Evolutionary conservation across 2,888 invertebrate species (phyloP).

Genomic region (Hedychridium roseum): DNA sequence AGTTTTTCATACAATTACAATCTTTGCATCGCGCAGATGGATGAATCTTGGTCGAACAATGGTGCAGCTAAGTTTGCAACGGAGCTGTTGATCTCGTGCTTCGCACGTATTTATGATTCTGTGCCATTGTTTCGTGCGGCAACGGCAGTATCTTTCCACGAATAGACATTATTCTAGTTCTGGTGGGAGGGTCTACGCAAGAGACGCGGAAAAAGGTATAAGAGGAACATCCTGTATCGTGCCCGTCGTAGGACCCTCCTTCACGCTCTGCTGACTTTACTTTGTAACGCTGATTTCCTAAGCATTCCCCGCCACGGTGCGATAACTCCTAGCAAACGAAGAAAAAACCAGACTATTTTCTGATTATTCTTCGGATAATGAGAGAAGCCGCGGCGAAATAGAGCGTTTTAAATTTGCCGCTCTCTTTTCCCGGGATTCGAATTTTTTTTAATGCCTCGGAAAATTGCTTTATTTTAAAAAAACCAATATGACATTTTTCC

Average conservation of each 20-base stretch:
- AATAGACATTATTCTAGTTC: constrained; percentile 35
- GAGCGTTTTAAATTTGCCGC: too few relatives aligned
- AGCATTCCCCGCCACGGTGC: constrained; percentile 41
- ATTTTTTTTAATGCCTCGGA: too few relatives aligned
- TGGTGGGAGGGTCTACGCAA: constrained; percentile 28
- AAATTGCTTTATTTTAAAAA: too few relatives aligned
- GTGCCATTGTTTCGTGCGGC: constrained; percentile 32
- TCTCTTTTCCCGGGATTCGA: too few relatives aligned
- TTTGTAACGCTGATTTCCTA: constrained; percentile 57
- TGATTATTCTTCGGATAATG: too few relatives aligned
- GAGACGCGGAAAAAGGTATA: constrained; percentile 52
- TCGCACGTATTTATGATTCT: constrained; percentile 33
- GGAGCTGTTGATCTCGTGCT: constrained; percentile 14
- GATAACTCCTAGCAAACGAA: constrained; percentile 8
- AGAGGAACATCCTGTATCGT: constrained; percentile 53
- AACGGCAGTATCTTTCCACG: constrained; percentile 42
- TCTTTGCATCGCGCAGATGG: too few relatives aligned
- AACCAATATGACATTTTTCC: too few relatives aligned
- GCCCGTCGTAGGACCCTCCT: constrained; percentile 45
- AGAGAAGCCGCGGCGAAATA: too few relatives aligned
- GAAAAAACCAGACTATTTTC: too few relatives aligned
- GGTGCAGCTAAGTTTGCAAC: not conserved
- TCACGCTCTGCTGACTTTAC: constrained; percentile 53
- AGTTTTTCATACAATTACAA: too few relatives aligned
- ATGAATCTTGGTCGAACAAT: too few relatives aligned